A percentile compares a stretch with the other conserved stretches of the same genome.
phyloP scores from a whole-genome alignment of 2,113 vertebrate genomes.

The Genyomyrus donnyi region DNA sequence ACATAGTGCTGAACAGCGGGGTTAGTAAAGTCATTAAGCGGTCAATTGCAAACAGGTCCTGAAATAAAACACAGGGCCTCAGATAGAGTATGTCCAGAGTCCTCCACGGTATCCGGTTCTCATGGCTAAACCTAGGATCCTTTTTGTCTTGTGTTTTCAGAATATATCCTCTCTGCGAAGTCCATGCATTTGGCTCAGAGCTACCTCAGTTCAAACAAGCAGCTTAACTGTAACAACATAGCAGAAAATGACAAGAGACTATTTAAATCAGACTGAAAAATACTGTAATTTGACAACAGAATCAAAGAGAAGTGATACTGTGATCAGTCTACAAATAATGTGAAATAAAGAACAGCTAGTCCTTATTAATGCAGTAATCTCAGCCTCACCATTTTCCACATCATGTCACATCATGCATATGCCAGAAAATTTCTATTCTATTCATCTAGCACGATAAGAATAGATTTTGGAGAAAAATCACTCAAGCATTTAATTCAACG shows the following conservation, averaged over 20 bases:
- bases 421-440: not conserved
- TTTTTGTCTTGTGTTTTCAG: not conserved
- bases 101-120: not conserved
- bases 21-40: conserved; percentile 22
- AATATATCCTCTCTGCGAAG: not conserved
- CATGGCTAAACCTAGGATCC: not conserved
- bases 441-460: not conserved
- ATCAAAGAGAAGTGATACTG: not conserved
- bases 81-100: conserved; percentile 25
- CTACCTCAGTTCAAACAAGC: conserved; percentile 32
- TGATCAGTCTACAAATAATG: not conserved
- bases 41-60: conserved; percentile 3
- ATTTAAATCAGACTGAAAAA: conserved; percentile 4
- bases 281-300: not conserved
- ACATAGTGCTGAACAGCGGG: conserved; percentile 19
- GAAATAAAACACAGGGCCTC: not conserved
- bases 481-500: not conserved
- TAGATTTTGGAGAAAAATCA: not conserved
- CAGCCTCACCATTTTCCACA: not conserved
- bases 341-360: not conserved
- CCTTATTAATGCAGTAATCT: not conserved
- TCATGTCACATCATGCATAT: not conserved
- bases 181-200: conserved; percentile 32
- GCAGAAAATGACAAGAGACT: conserved; percentile 23
- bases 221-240: conserved; percentile 40